Conservation (phyloP, 1,140 invertebrate genomes). For the Teleogryllus occipitalis region DNA sequence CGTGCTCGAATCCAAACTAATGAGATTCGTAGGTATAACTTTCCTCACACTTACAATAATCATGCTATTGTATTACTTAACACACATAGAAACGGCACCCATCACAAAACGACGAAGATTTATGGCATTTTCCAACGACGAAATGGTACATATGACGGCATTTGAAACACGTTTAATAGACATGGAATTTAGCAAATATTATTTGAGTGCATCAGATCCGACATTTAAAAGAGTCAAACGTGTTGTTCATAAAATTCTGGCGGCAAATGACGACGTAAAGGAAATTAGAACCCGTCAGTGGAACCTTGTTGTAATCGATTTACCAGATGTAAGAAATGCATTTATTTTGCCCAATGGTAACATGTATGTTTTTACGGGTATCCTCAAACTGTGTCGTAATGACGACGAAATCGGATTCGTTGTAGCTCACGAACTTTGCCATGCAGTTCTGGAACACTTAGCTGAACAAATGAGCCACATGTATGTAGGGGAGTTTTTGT, state of each 20-base stretch:
- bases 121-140: not conserved
- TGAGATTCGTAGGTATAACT: not conserved
- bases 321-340: not conserved
- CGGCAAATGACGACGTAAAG: not conserved
- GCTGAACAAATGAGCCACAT: not conserved
- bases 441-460: not conserved
- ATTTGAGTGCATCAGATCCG: not conserved
- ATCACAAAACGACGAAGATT: not conserved
- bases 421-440: not conserved
- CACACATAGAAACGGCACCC: not conserved
- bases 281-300: not conserved
- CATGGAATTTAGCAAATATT: not conserved
- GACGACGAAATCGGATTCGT: not conserved
- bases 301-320: not conserved
- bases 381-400: not conserved
- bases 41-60: not conserved
- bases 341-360: not conserved
- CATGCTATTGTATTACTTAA: not conserved
- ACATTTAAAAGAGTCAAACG: not conserved
- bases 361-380: not conserved
- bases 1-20: not conserved
- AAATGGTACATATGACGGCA: not conserved
- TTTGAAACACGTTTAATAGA: not conserved
- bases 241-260: not conserved
- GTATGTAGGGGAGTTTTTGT: not conserved